A percentile compares a stretch with the other conserved stretches of the same genome.
phyloP scores from a whole-genome alignment of 2,113 vertebrate species.

The Astatoreochromis straeleni region DNA sequence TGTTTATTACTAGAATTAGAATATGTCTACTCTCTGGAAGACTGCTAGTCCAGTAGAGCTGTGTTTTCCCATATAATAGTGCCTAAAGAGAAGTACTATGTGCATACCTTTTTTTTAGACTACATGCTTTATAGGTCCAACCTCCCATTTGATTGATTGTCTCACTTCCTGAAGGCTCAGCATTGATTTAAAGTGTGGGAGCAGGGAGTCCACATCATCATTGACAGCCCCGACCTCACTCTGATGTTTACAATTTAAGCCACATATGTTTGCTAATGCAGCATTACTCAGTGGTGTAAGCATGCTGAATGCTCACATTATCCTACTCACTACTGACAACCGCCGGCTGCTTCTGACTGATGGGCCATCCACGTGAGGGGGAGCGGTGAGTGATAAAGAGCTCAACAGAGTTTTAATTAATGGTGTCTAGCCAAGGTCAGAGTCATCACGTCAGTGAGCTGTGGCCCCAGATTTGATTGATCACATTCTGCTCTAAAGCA shows the following conservation, averaged over 20 bases:
- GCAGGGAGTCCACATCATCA: background rate
- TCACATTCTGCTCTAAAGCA: background rate
- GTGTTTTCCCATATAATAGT: background rate
- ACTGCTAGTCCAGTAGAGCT: background rate
- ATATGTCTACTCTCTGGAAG: background rate
- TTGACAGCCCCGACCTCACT: background rate
- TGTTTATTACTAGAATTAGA: background rate
- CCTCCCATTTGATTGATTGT: background rate
- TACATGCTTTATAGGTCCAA: background rate
- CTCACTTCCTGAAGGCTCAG: background rate
- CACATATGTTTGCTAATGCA: slow-evolving; percentile 10
- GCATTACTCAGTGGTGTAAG: background rate
- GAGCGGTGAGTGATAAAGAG: slow-evolving; percentile 17
- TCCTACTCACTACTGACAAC: background rate
- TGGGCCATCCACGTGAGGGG: background rate
- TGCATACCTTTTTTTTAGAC: background rate
- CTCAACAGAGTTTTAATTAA: slow-evolving; percentile 50
- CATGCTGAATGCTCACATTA: background rate
- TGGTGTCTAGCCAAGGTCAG: slow-evolving; percentile 45
- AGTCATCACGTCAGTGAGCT: slow-evolving; percentile 33
- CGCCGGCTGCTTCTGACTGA: slow-evolving; percentile 20
- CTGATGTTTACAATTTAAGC: background rate
- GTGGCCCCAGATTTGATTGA: slow-evolving; percentile 22
- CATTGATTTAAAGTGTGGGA: background rate
- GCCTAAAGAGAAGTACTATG: background rate